phyloP scores from a whole-genome alignment of 2,888 invertebrate species.

The Rotaria socialis region DNA sequence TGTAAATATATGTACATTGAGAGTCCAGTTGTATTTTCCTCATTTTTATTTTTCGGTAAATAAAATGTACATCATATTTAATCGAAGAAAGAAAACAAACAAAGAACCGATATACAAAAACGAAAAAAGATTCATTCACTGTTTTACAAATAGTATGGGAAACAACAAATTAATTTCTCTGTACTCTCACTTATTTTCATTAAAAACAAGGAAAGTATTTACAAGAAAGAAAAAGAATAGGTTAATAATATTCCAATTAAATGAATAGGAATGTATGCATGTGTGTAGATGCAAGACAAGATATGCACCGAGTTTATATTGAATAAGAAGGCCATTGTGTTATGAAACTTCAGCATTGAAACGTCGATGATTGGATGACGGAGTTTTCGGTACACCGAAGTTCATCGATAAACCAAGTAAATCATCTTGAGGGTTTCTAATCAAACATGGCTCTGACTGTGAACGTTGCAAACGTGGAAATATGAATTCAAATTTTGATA shows the following conservation, averaged over 20 bases:
- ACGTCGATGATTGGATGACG: neutral
- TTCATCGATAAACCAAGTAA: constrained; percentile 5
- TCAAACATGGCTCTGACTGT: constrained; percentile 33
- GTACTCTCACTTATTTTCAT: neutral
- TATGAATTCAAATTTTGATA: constrained; percentile 37
- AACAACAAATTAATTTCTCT: neutral
- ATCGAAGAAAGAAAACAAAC: neutral
- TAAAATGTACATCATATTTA: neutral
- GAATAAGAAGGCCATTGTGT: neutral
- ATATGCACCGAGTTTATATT: neutral
- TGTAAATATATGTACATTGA: neutral
- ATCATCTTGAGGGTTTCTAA: constrained; percentile 9
- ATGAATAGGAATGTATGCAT: neutral
- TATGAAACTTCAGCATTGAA: constrained; percentile 21
- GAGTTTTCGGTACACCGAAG: constrained; percentile 13
- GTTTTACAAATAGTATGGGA: neutral
- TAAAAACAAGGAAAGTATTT: neutral
- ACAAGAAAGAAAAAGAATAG: neutral
- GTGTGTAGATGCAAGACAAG: neutral
- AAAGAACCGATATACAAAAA: neutral
- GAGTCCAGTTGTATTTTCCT: neutral
- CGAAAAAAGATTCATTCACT: neutral
- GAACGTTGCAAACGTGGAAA: constrained; percentile 31
- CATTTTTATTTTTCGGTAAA: neutral
- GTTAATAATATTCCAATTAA: neutral